Conservation (phyloP, 2,113 vertebrate species). For the Cariama cristata region DNA sequence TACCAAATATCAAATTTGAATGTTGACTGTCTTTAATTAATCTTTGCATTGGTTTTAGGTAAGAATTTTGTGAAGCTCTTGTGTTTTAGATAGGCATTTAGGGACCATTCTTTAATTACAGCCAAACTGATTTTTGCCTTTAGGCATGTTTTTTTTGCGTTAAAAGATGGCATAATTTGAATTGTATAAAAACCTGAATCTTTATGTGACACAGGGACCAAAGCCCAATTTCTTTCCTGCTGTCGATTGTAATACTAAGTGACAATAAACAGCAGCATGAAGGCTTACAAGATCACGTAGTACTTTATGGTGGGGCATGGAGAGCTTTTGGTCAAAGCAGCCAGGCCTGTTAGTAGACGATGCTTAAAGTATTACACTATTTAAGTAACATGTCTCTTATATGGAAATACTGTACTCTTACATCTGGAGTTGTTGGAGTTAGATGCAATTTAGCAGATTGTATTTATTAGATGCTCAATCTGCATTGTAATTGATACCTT, state of each 20-base stretch:
- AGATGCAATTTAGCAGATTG: background rate
- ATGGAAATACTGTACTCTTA: background rate
- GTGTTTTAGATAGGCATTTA: conserved; percentile 22
- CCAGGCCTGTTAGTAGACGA: background rate
- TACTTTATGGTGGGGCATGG: background rate
- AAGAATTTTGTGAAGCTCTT: conserved; percentile 28
- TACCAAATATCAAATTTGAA: background rate
- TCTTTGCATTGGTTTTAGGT: background rate
- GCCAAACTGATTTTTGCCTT: conserved; percentile 3
- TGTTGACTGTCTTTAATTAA: background rate
- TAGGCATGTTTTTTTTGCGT: background rate
- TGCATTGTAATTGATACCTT: background rate
- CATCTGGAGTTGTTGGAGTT: accelerated
- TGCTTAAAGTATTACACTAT: background rate
- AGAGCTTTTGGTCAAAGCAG: background rate
- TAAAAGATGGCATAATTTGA: background rate
- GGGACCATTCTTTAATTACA: conserved; percentile 53
- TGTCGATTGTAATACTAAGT: background rate
- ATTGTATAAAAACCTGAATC: background rate
- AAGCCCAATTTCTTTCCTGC: background rate
- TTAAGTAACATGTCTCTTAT: background rate
- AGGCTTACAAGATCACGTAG: background rate
- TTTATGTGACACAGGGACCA: background rate
- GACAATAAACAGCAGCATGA: background rate
- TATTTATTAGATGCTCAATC: background rate